phyloP scores from a whole-genome alignment of 2,797 vertebrate genomes.

The Eidolon dupreanum region DNA sequence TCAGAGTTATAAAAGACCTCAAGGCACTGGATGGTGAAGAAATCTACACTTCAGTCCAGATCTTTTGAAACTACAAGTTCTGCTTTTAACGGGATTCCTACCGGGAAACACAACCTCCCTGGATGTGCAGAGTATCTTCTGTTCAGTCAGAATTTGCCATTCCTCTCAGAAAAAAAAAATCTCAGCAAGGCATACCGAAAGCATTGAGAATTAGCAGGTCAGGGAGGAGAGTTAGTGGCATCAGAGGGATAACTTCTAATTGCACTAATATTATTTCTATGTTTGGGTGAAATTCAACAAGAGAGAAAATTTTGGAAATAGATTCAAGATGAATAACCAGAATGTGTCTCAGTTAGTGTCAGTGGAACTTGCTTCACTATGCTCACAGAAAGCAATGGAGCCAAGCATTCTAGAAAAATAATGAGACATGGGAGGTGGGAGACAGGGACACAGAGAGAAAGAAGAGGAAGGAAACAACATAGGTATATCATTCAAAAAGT shows the following conservation, averaged over 20 bases:
- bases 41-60: constrained; percentile 52
- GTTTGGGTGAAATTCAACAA: constrained; percentile 76
- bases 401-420: not conserved
- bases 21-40: constrained; percentile 41
- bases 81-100: constrained; percentile 73
- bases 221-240: constrained; percentile 62
- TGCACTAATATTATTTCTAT: constrained; percentile 61
- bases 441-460: not conserved
- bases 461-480: not conserved
- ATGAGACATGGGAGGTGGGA: not conserved
- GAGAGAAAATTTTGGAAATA: constrained; percentile 68
- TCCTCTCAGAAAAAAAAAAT: constrained; percentile 53
- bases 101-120: constrained; percentile 57
- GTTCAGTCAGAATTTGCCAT: constrained; percentile 62
- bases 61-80: constrained; percentile 69
- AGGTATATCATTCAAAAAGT: not conserved
- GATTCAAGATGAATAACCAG: constrained; percentile 74
- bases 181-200: constrained; percentile 64
- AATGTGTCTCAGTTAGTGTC: constrained; percentile 60
- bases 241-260: constrained; percentile 67
- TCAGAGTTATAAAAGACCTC: constrained; percentile 49
- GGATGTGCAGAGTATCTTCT: constrained; percentile 58
- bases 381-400: not conserved
- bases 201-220: constrained; percentile 39
- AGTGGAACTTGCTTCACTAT: constrained; percentile 31